Percentiles rank a stretch among this genome's conserved stretches.
Evolutionary conservation across 2,113 vertebrate genomes (phyloP).

Genomic region (Brachyistius frenatus): DNA sequence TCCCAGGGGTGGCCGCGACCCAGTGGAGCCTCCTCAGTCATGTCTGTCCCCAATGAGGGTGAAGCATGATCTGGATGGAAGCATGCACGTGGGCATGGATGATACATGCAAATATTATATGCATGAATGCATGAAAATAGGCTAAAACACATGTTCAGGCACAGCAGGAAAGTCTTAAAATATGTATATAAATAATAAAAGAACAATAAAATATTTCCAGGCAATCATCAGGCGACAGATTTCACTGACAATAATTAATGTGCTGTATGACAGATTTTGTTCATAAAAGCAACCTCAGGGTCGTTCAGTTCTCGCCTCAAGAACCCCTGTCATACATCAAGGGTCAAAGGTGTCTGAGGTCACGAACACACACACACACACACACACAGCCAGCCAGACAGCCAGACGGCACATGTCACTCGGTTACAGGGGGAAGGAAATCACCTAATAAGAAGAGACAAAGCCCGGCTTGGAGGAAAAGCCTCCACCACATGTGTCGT

Average conservation of each 20-base stretch:
- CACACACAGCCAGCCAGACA: neutral
- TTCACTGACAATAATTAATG: neutral
- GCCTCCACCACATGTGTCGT: conserved; percentile 32
- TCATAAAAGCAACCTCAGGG: neutral
- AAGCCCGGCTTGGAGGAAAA: conserved; percentile 60
- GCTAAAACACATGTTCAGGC: neutral
- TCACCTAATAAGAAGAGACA: conserved; percentile 75
- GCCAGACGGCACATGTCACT: conserved; percentile 59
- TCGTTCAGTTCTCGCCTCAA: conserved; percentile 27
- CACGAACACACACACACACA: conserved; percentile 53
- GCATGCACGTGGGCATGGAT: conserved; percentile 1
- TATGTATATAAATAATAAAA: neutral
- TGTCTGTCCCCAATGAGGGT: conserved; percentile 35
- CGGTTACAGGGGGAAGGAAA: conserved; percentile 43
- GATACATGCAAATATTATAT: neutral
- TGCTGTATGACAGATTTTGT: neutral
- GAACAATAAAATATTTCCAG: neutral
- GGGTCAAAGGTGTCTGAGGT: conserved; percentile 70
- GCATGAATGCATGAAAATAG: neutral
- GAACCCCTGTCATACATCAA: conserved; percentile 41
- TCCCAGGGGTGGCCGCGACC: conserved; percentile 68
- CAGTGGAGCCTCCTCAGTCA: conserved; percentile 29
- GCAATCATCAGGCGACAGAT: neutral
- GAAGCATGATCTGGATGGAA: conserved; percentile 2
- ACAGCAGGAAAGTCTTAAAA: neutral